phyloP scores from a whole-genome alignment of 2,888 invertebrate genomes.

The Brachyopa scutellaris region DNA sequence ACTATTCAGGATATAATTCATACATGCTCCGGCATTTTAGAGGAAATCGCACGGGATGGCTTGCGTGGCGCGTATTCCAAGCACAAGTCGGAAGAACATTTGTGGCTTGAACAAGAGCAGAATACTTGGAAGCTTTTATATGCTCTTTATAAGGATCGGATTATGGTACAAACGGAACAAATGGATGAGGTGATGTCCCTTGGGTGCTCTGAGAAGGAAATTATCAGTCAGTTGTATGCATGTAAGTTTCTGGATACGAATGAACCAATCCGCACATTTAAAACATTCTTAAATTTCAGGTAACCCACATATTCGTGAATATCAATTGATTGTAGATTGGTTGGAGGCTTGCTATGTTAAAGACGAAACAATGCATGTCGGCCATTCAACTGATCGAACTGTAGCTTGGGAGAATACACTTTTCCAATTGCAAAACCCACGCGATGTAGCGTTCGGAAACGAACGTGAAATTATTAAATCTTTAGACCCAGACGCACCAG shows the following conservation, averaged over 20 bases:
- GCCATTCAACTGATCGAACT: slow-evolving; percentile 91
- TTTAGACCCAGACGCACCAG: slow-evolving; percentile 95
- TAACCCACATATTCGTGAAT: slow-evolving; percentile 85
- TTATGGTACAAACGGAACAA: slow-evolving; percentile 81
- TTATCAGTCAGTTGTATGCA: slow-evolving; percentile 81
- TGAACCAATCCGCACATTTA: no score
- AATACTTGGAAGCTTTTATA: slow-evolving; percentile 94
- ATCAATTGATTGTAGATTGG: slow-evolving; percentile 96
- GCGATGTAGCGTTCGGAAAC: slow-evolving; percentile 84
- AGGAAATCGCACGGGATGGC: slow-evolving; percentile 76
- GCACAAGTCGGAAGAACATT: slow-evolving; percentile 73
- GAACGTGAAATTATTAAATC: slow-evolving; percentile 85
- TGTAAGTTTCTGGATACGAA: no score
- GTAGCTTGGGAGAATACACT: slow-evolving; percentile 96
- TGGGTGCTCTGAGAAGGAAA: slow-evolving; percentile 84
- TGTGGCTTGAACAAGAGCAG: slow-evolving; percentile 90
- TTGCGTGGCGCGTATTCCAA: slow-evolving; percentile 57
- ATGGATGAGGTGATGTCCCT: slow-evolving; percentile 80
- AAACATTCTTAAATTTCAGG: slow-evolving; percentile 75
- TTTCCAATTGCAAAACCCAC: slow-evolving; percentile 86
- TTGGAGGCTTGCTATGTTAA: slow-evolving; percentile 91
- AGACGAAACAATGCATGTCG: slow-evolving; percentile 82
- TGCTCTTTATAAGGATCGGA: slow-evolving; percentile 91
- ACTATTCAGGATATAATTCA: slow-evolving; percentile 77
- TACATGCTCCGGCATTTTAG: slow-evolving; percentile 76